A percentile compares a stretch with the other conserved stretches of the same genome.
These are phyloP conservation scores for Branchinecta lindahli DNA, from an alignment of 1,140 invertebrate genomes.

Conservation along the genomic window DNA sequence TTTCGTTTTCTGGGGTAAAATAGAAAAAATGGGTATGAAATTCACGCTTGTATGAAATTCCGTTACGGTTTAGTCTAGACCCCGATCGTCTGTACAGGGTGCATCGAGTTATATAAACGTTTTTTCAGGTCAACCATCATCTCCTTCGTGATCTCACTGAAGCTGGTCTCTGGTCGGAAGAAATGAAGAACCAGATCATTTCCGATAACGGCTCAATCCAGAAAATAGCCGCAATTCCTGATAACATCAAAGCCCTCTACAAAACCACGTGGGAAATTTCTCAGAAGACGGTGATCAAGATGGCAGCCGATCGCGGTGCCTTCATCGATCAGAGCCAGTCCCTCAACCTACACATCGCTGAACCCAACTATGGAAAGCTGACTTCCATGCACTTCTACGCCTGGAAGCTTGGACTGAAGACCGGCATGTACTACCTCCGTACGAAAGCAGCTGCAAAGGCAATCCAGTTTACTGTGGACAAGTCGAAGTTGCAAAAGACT, in stretches of 20 bases:
- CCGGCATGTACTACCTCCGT: constrained; percentile 96
- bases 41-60: no score
- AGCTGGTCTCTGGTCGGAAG: constrained; percentile 75
- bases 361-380: constrained; percentile 80
- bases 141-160: constrained; percentile 84
- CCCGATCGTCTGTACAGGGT: constrained; percentile 1
- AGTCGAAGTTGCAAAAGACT: constrained; percentile 46
- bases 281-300: constrained; percentile 83
- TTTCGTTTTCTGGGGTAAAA: no score
- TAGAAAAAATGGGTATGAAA: no score
- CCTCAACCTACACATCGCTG: constrained; percentile 88
- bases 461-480: constrained; percentile 96
- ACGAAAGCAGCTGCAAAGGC: constrained; percentile 92
- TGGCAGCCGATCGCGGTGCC: constrained; percentile 93
- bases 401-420: constrained; percentile 93
- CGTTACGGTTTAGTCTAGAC: no score
- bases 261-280: constrained; percentile 99
- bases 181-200: constrained; percentile 93
- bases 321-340: constrained; percentile 99
- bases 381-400: constrained; percentile 98
- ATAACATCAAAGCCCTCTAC: constrained; percentile 76
- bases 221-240: constrained; percentile 71
- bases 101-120: constrained; percentile 24
- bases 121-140: constrained; percentile 91
- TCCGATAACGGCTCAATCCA: constrained; percentile 82